A percentile compares a stretch with the other conserved stretches of the same genome.
phyloP scores from a whole-genome alignment of 2,888 invertebrate species.

The Hipparchia semele region DNA sequence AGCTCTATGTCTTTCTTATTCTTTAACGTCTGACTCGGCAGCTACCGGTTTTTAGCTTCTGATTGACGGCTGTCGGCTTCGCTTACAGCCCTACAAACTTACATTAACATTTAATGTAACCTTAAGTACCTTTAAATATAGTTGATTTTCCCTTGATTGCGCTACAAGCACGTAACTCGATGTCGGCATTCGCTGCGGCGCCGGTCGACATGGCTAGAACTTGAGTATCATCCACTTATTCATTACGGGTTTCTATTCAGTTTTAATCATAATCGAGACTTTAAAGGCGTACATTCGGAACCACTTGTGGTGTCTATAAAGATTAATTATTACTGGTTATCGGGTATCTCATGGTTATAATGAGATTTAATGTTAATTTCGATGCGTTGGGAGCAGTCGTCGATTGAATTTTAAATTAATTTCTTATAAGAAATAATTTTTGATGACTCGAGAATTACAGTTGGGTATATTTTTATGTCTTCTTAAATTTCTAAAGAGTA shows the following conservation, averaged over 20 bases:
- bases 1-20: conserved; percentile 73
- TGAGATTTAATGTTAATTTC: conserved; percentile 33
- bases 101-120: conserved; percentile 39
- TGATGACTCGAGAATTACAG: background rate
- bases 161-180: conserved; percentile 42
- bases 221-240: conserved; percentile 82
- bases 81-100: conserved; percentile 63
- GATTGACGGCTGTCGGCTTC: conserved; percentile 82
- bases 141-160: conserved; percentile 45
- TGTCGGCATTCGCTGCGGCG: conserved; percentile 72
- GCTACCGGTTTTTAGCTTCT: conserved; percentile 82
- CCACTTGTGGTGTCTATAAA: conserved; percentile 33
- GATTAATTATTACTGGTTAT: conserved; percentile 31
- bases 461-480: background rate
- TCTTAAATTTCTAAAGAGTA: background rate
- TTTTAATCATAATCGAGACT: conserved; percentile 78
- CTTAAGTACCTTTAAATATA: conserved; percentile 44
- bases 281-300: conserved; percentile 42
- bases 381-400: conserved; percentile 12
- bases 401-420: conserved; percentile 19
- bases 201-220: conserved; percentile 74
- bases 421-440: background rate
- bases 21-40: conserved; percentile 72
- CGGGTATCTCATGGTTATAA: conserved; percentile 25
- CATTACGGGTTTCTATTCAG: conserved; percentile 76